Conservation (phyloP, 2,888 invertebrate species). For the Escarpia spicata region DNA sequence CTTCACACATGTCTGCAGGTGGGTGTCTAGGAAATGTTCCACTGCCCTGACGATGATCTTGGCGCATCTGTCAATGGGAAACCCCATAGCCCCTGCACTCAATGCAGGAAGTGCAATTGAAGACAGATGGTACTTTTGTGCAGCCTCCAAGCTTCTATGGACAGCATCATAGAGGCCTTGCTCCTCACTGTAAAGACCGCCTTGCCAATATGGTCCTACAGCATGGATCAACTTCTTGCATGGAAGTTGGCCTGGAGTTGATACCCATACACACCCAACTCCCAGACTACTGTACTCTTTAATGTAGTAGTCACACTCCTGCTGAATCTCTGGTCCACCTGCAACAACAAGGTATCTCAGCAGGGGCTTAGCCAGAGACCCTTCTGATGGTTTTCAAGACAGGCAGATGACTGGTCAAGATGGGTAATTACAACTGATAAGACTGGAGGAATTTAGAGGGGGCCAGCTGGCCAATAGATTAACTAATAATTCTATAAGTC, state of each 20-base stretch:
- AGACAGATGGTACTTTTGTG: slow-evolving; percentile 31
- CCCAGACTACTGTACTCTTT: slow-evolving; percentile 38
- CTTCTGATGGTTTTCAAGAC: too few species aligned
- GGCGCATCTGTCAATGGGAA: slow-evolving; percentile 35
- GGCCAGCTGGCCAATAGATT: too few species aligned
- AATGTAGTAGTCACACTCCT: slow-evolving; percentile 45
- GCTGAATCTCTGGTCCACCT: slow-evolving; percentile 36
- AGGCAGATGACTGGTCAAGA: too few species aligned
- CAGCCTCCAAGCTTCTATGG: slow-evolving; percentile 36
- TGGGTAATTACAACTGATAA: too few species aligned
- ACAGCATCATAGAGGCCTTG: slow-evolving; percentile 41
- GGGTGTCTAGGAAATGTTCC: not conserved
- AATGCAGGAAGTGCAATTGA: slow-evolving; percentile 54
- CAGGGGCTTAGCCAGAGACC: too few species aligned
- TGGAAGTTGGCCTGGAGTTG: slow-evolving; percentile 42
- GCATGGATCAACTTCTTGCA: slow-evolving; percentile 46
- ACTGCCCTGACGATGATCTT: not conserved
- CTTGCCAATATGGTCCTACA: slow-evolving; percentile 47
- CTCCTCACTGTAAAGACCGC: slow-evolving; percentile 42
- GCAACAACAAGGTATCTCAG: not conserved
- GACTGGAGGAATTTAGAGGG: too few species aligned
- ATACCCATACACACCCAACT: slow-evolving; percentile 42
- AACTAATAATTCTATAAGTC: too few species aligned
- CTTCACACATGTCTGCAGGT: not conserved
- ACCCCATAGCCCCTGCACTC: slow-evolving; percentile 50